Base-by-base conservation (phyloP, 2,888 invertebrate genomes). In the Auanema sp. region DNA sequence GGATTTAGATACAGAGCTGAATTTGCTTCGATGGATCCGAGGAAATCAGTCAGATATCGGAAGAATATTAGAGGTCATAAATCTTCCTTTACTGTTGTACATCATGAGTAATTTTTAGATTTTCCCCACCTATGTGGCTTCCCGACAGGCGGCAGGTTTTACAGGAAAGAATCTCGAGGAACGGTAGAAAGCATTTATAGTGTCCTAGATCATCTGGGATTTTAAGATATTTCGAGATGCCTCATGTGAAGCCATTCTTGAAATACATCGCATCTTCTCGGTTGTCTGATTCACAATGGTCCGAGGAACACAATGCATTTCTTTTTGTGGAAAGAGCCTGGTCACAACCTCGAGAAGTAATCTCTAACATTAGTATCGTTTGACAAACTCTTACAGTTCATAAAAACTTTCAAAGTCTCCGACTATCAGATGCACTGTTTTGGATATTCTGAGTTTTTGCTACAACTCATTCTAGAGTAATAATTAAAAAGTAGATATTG, bases 371-470 rank as follows among this genome's bases (percentile, higher is more conserved):
- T 23, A 52, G 25, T 24, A n/a, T n/a, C 24, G 12, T 23, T 14
- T n/a, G n/a, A 33, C 6, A 23, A 5, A 8, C 8, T 33, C 1
- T 69, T 71, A 43, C 62, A 74, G 72, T 71, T 76, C 55, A 75
- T 76, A 51, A 76, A 76, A 61, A 67, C 65, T 3, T 69, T 76
- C 66, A 76, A 76, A 56, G 73, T 73, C 21, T 60, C 60, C 50
- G 76, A 76, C 58, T 76, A 75, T 40, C 65, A 75, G 3, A 58
- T 75, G 6, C 73, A 76, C 58, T 76, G 76, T 25, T 75, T 75
- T 50, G 76, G 72, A 8, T 76, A 72, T 50, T 73, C 74, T n/a
- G 76, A 76, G 62, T 64, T 71, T 66, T 65, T 76, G 0, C 68
- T 75, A 41, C 74, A 75, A 42, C 57, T 76, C 4, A 76, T 76